A percentile compares a stretch with the other conserved stretches of the same genome.
Conservation (phyloP, 2,797 vertebrate species). For the Phoebastria nigripes region DNA sequence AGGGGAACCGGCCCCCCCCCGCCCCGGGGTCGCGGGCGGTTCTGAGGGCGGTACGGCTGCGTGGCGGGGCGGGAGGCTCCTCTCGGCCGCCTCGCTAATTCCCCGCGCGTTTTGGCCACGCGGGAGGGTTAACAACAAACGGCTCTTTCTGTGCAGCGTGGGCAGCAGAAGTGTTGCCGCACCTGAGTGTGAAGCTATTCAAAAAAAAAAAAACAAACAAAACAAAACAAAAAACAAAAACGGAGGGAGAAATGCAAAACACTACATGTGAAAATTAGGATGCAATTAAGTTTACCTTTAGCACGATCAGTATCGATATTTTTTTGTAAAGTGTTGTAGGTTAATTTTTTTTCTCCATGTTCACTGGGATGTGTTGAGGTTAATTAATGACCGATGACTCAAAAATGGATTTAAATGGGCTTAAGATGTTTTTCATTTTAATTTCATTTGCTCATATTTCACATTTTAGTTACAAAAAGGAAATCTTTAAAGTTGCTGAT, state of each 20-base stretch:
- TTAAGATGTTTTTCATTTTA: background rate
- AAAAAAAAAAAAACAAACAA: no score
- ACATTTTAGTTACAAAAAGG: background rate
- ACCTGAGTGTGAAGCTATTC: background rate
- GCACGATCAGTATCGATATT: accelerated
- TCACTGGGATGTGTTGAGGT: background rate
- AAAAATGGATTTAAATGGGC: background rate
- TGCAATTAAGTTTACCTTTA: background rate
- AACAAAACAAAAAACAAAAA: no score
- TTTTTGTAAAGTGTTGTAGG: background rate
- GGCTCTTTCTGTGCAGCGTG: accelerated
- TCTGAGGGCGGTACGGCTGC: background rate
- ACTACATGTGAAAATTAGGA: accelerated
- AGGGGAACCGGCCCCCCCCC: background rate
- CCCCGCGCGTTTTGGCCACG: background rate
- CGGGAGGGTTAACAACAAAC: background rate
- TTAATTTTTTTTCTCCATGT: accelerated
- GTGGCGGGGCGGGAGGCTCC: background rate
- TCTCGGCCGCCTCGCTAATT: no score
- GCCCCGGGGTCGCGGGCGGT: no score
- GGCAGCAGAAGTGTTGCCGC: background rate
- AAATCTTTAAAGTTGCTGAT: background rate
- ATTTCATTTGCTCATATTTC: background rate
- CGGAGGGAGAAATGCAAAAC: background rate
- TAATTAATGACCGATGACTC: background rate